These are phyloP conservation scores for Orycteropus afer DNA, from an alignment of 2,113 vertebrate species.

Conservation along the genomic window DNA sequence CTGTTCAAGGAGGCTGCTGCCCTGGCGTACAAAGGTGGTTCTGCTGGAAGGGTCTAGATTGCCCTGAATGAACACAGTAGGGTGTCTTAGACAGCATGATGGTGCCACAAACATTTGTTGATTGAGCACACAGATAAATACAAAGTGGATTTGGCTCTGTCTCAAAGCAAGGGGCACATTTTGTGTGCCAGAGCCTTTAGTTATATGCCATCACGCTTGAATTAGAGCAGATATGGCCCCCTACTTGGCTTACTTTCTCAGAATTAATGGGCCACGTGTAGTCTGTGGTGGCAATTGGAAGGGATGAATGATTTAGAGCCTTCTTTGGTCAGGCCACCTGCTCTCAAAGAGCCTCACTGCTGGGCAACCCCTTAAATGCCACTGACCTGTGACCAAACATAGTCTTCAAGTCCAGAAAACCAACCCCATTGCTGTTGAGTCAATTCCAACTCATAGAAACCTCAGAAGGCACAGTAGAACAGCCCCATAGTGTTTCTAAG, in stretches of 20 bases:
- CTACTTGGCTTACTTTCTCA: neutral
- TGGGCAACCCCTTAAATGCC: neutral
- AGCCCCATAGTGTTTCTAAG: neutral
- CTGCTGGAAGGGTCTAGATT: neutral
- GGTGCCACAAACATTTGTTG: neutral
- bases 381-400: conserved; percentile 16
- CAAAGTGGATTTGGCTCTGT: neutral
- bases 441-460: neutral
- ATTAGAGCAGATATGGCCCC: neutral
- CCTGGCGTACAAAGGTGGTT: neutral
- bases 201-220: neutral
- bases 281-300: neutral
- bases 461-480: no score
- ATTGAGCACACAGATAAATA: neutral
- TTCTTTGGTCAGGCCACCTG: neutral
- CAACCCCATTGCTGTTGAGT: neutral
- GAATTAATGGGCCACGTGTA: neutral
- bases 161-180: neutral
- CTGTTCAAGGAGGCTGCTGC: neutral
- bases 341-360: neutral
- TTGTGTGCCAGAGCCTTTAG: neutral
- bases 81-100: neutral
- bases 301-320: neutral
- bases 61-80: neutral
- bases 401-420: no score